These are phyloP conservation scores for Smittia aterrima DNA, from an alignment of 2,888 invertebrate species.

Conservation along the genomic window DNA sequence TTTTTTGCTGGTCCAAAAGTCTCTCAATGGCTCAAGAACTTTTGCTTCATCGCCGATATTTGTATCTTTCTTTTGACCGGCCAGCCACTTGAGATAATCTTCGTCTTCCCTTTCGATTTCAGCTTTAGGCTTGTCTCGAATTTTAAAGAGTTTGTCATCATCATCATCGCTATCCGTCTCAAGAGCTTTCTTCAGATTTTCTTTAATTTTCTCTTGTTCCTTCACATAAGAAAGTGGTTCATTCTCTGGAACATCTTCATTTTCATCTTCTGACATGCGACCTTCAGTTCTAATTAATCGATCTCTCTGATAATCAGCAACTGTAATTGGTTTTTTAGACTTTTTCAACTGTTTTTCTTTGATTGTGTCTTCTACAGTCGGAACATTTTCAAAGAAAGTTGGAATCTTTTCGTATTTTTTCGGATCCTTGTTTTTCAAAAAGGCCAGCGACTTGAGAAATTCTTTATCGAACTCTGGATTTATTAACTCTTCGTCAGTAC, in stretches of 20 bases:
- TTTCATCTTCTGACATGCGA: constrained; percentile 58
- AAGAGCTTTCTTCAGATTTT: constrained; percentile 61
- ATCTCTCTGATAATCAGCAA: constrained; percentile 78
- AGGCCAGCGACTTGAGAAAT: constrained; percentile 82
- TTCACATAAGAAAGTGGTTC: constrained; percentile 61
- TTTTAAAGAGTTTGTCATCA: constrained; percentile 56
- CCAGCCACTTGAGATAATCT: constrained; percentile 76
- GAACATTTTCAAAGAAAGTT: constrained; percentile 64
- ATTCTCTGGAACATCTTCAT: constrained; percentile 46
- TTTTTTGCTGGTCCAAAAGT: constrained; percentile 80
- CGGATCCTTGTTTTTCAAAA: constrained; percentile 85
- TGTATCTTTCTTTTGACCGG: constrained; percentile 64
- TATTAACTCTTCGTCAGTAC: constrained; percentile 47
- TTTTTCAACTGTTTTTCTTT: constrained; percentile 46
- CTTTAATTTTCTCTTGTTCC: constrained; percentile 66
- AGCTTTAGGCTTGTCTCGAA: constrained; percentile 57
- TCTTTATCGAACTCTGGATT: constrained; percentile 65
- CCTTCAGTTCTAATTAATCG: constrained; percentile 65
- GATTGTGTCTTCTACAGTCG: constrained; percentile 43
- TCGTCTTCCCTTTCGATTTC: constrained; percentile 58
- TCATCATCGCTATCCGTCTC: constrained; percentile 58
- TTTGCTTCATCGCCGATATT: constrained; percentile 59
- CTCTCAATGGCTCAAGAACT: constrained; percentile 71
- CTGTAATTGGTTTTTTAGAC: constrained; percentile 61
- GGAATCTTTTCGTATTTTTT: constrained; percentile 77